Evolutionary conservation across 2,113 vertebrate genomes (phyloP).

Genomic region (Paratilapia polleni): DNA sequence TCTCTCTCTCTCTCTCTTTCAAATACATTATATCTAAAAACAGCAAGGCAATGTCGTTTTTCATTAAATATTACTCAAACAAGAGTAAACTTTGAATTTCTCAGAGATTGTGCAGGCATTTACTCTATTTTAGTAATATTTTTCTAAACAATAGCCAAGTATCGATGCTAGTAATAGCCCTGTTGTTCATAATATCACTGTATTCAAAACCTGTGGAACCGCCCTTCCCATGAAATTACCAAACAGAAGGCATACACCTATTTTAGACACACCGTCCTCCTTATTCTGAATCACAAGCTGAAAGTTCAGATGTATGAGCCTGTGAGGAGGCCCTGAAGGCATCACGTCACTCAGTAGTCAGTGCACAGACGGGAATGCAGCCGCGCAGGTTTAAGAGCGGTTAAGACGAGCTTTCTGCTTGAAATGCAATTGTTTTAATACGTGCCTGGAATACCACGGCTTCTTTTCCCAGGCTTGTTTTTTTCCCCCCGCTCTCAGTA

Average conservation of each 20-base stretch:
- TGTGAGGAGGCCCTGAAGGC: constrained; percentile 51
- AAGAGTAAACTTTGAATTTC: neutral
- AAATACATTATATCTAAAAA: neutral
- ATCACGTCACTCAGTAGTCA: constrained; percentile 29
- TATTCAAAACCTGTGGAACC: neutral
- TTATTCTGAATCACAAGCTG: neutral
- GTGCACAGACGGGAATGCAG: constrained; percentile 60
- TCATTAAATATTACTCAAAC: neutral
- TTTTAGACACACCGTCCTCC: neutral
- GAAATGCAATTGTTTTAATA: constrained; percentile 36
- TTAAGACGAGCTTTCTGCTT: constrained; percentile 9
- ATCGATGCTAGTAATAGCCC: neutral
- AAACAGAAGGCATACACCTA: neutral
- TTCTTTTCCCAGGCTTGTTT: neutral
- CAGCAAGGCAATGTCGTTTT: neutral
- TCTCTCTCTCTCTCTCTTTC: neutral
- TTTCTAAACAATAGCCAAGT: neutral
- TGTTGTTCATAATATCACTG: neutral
- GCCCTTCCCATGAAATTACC: neutral
- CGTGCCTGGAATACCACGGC: constrained; percentile 48
- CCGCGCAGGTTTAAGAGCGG: constrained; percentile 47
- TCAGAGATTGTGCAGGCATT: neutral
- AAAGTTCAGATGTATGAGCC: neutral
- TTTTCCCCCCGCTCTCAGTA: neutral
- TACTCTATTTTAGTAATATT: neutral